Evolutionary conservation across 2,797 vertebrate species (phyloP).

Genomic region (Falco novaeseelandiae): DNA sequence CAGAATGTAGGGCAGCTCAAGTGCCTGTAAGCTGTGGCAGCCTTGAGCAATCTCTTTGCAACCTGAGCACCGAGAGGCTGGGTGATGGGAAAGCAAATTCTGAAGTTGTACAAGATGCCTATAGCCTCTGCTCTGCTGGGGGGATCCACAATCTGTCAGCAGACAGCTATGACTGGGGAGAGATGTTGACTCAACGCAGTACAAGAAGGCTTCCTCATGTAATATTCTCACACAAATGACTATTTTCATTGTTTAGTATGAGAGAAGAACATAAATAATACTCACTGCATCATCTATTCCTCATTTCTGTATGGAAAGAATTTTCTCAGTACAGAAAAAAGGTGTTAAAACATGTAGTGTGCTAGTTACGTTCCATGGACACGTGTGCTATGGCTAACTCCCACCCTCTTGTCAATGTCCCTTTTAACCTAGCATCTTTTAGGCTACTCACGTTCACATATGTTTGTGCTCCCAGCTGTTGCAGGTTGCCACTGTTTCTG

Average conservation of each 20-base stretch:
- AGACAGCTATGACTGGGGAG: not conserved
- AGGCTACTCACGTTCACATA: slow-evolving; percentile 87
- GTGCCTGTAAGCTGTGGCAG: not conserved
- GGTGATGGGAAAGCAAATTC: not conserved
- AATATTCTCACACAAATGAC: not conserved
- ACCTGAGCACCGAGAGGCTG: not conserved
- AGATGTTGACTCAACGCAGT: not conserved
- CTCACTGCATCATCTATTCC: not conserved
- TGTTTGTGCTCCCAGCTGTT: slow-evolving; percentile 79
- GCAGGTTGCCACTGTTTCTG: slow-evolving; percentile 89
- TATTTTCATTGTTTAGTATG: not conserved
- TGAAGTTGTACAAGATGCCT: not conserved
- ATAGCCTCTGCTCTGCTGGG: not conserved
- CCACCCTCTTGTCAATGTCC: not conserved
- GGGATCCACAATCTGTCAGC: not conserved
- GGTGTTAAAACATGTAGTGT: not conserved
- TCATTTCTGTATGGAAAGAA: not conserved
- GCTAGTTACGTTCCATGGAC: not conserved
- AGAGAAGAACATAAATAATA: not conserved
- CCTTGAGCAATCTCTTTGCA: not conserved
- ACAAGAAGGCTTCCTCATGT: not conserved
- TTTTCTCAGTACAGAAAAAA: not conserved
- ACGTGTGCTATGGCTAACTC: not conserved
- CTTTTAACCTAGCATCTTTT: not conserved
- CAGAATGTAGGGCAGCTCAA: not conserved